A percentile compares a stretch with the other conserved stretches of the same genome.
These are phyloP conservation scores for Strix aluco DNA, from an alignment of 2,113 vertebrate species.

Conservation along the genomic window DNA sequence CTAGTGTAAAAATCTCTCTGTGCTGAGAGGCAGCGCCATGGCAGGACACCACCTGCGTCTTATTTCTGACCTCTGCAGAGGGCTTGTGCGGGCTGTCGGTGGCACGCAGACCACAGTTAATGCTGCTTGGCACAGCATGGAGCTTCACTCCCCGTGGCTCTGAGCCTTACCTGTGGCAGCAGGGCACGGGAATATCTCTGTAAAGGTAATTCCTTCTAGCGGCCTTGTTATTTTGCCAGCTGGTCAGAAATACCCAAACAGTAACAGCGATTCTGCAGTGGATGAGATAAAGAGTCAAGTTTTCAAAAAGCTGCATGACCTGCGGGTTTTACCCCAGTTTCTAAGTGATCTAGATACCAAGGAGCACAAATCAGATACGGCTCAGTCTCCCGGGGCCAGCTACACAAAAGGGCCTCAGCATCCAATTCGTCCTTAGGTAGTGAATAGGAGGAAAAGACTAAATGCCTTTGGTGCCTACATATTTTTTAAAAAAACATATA, in stretches of 20 bases:
- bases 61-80: not conserved
- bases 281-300: not conserved
- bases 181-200: not conserved
- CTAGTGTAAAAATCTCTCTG: not conserved
- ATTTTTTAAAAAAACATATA: not conserved
- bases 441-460: not conserved
- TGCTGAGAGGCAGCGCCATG: not conserved
- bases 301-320: not conserved
- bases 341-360: not conserved
- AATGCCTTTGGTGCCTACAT: not conserved
- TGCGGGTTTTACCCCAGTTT: not conserved
- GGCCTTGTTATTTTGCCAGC: not conserved
- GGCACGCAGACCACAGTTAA: fast-evolving
- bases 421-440: not conserved
- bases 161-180: not conserved
- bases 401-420: not conserved
- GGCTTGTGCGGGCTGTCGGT: not conserved
- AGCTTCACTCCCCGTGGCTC: not conserved
- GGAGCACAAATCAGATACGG: not conserved
- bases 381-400: not conserved
- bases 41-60: not conserved
- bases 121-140: not conserved
- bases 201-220: not conserved
- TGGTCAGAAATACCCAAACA: not conserved
- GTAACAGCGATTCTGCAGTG: not conserved